Evolutionary conservation across 2,113 vertebrate genomes (phyloP), one percentile per base, ranked within the genome.

Genomic region (Chascanopsetta lugubris): DNA sequence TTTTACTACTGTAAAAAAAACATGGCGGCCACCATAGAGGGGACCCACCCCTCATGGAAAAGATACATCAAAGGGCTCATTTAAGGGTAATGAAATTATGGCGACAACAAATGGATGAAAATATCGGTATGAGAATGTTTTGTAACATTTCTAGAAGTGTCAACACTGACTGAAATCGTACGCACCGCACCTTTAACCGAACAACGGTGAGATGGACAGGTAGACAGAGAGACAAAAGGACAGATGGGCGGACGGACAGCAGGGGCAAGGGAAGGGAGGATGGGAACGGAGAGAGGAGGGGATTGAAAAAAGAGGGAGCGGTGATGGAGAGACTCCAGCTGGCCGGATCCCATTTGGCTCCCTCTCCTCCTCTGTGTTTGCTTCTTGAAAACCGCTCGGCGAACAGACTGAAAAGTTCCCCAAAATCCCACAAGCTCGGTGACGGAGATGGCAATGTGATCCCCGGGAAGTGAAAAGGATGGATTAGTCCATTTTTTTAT

Each of bases 401-500:
- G 72, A 80, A 78, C 49, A 72, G 63, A 69, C 32, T 25, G 51
- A 65, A 79, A 85, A 65, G 48, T 75, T 69, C 32, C 64, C 18
- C 4, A 72, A 78, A 82, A 74, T 56, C 56, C 61, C 27, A 63
- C 38, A 18, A 53, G 55, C 75, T 57, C 65, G 25, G 68, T 65
- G 69, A 75, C 32, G 61, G 49, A 69, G 61, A 46, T 62, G 60
- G 67, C 36, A 58, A 74, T 72, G 66, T 51, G 63, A 75, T 77
- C 85, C 75, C 60, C 65, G 5, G 87, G 80, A 82, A 77, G 78
- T 30, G 71, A 84, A 77, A 61, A 77, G 82, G 79, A 89, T 88
- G 85, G 84, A 90, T 91, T 85, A 83, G 87, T 86, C 75, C 64
- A 80, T 20, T 89, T 92, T n/a, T 91, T 87, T 84, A 82, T 79